A percentile compares a stretch with the other conserved stretches of the same genome.
Conservation (phyloP, 2,113 vertebrate genomes). For the Clinocottus analis region DNA sequence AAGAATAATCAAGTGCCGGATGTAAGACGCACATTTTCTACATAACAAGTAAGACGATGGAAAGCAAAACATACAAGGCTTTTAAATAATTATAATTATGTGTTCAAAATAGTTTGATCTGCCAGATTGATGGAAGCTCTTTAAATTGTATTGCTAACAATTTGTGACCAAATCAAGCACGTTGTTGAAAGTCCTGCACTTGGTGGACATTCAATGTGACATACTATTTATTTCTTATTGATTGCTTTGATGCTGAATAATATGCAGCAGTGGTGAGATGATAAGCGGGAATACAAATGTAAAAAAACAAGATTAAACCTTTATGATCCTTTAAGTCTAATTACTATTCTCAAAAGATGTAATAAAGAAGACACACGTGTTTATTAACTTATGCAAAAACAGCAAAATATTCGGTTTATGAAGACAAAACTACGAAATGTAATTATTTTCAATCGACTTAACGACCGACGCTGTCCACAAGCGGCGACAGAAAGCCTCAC, state of each 20-base stretch:
- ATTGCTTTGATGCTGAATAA: background rate
- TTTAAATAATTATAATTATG: constrained; percentile 20
- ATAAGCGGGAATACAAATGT: background rate
- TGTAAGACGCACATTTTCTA: constrained; percentile 21
- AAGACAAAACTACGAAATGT: background rate
- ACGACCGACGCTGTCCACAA: constrained; percentile 10
- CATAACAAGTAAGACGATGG: constrained; percentile 6
- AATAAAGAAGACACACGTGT: background rate
- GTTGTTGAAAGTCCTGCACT: background rate
- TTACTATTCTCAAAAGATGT: too few species aligned
- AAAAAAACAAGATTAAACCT: background rate
- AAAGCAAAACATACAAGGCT: background rate
- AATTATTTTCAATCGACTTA: constrained; percentile 11
- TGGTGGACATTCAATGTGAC: background rate
- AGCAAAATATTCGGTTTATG: background rate
- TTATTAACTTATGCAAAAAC: background rate
- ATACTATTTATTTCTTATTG: background rate
- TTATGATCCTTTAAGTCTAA: background rate
- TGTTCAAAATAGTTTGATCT: constrained; percentile 8
- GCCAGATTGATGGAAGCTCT: background rate
- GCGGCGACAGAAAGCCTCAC: background rate
- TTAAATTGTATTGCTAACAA: background rate
- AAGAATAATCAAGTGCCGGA: constrained; percentile 44
- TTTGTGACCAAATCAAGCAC: background rate
- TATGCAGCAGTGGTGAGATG: background rate